Evolutionary conservation across 1,140 invertebrate genomes (phyloP).

Genomic region (Drosophila santomea): DNA sequence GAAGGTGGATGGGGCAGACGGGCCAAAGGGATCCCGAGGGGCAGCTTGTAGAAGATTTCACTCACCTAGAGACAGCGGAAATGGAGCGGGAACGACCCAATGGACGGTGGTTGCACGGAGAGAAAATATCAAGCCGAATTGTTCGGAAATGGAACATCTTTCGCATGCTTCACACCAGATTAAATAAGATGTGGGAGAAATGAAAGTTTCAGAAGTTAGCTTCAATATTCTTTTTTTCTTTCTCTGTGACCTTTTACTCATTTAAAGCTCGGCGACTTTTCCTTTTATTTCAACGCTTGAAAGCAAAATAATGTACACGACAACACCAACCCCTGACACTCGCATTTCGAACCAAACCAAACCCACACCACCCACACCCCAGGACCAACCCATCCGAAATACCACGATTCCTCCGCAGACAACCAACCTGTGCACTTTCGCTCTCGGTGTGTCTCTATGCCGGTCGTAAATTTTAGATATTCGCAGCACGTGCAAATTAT

Average conservation of each 20-base stretch:
- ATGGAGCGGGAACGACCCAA: constrained; percentile 1
- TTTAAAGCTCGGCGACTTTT: constrained; percentile 77
- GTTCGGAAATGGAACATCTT: background rate
- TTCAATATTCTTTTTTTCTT: background rate
- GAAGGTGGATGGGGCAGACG: constrained; percentile 7
- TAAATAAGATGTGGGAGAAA: no score
- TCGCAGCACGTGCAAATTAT: constrained; percentile 83
- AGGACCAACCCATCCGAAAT: background rate
- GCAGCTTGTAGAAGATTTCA: constrained; percentile 53
- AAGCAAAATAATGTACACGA: constrained; percentile 82
- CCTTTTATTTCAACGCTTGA: constrained; percentile 72
- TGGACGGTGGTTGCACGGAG: constrained; percentile 17
- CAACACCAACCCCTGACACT: constrained; percentile 22
- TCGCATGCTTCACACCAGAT: background rate
- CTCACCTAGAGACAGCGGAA: constrained; percentile 22
- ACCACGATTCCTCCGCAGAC: constrained; percentile 8
- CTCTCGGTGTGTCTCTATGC: constrained; percentile 45
- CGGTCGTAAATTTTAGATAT: constrained; percentile 79
- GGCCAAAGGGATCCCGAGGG: constrained; percentile 36
- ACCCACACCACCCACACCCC: background rate
- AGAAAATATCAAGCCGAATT: constrained; percentile 1
- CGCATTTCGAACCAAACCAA: background rate
- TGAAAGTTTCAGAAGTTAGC: no score
- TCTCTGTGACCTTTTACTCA: constrained; percentile 39
- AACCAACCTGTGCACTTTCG: constrained; percentile 70